These are phyloP conservation scores for Julus scanicus DNA, from an alignment of 2,888 invertebrate species.

Conservation along the genomic window DNA sequence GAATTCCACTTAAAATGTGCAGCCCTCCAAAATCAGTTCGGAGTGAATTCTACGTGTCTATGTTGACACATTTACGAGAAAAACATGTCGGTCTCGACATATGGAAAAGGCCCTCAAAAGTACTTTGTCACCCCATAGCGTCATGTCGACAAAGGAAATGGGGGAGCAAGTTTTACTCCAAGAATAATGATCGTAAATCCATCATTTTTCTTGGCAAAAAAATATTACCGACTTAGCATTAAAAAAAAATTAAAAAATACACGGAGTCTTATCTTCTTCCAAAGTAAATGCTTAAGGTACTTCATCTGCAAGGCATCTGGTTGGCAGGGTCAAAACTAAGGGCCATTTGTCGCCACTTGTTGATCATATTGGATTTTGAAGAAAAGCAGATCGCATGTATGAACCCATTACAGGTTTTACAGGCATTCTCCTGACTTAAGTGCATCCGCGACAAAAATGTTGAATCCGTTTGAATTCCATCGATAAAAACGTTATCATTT, in stretches of 20 bases:
- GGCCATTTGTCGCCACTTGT: constrained; percentile 1
- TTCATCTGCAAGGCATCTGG: not conserved
- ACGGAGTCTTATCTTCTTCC: not conserved
- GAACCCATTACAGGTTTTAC: not conserved
- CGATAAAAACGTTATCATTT: not conserved
- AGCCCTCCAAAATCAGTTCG: not conserved
- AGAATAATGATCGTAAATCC: not conserved
- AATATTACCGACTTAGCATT: not conserved
- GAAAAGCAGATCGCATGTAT: not conserved
- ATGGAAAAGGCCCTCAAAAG: not conserved
- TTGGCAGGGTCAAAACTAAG: not conserved
- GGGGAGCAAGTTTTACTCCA: not conserved
- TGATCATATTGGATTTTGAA: not conserved
- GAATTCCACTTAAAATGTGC: not conserved
- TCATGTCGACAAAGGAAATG: not conserved
- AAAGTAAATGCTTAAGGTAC: not conserved
- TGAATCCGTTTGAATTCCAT: not conserved
- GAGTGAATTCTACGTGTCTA: not conserved
- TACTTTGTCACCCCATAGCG: not conserved
- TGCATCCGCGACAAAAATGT: not conserved
- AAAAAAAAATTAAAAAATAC: not conserved
- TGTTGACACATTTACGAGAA: not conserved
- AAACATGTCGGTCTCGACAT: not conserved
- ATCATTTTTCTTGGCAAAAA: not conserved
- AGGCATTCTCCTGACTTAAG: not conserved